A percentile compares a stretch with the other conserved stretches of the same genome.
phyloP scores from a whole-genome alignment of 2,888 invertebrate genomes.

The Dendrolimus houi region DNA sequence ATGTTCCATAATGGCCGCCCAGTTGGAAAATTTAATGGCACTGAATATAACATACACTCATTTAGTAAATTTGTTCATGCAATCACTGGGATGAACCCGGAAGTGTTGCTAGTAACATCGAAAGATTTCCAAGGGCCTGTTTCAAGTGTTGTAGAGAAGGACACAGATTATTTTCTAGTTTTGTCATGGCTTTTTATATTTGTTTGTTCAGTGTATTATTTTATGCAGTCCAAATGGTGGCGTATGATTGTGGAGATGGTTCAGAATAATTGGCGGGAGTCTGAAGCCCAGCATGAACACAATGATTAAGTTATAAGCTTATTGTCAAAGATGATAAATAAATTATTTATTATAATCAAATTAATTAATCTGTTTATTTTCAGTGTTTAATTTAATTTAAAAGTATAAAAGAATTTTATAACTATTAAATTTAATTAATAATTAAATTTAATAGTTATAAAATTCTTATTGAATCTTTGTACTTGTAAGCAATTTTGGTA shows the following conservation, averaged over 20 bases:
- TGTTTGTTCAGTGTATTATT: constrained; percentile 83
- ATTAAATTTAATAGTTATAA: background rate
- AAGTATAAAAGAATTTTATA: too few relatives aligned
- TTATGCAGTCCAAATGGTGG: constrained; percentile 86
- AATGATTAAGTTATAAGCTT: constrained; percentile 66
- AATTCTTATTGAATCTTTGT: too few relatives aligned
- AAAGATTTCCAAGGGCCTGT: constrained; percentile 89
- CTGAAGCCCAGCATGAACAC: constrained; percentile 88
- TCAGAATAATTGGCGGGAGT: constrained; percentile 91
- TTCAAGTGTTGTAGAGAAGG: constrained; percentile 83
- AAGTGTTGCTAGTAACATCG: constrained; percentile 81
- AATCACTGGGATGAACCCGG: constrained; percentile 82
- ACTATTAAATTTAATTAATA: too few relatives aligned
- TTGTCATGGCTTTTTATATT: constrained; percentile 91
- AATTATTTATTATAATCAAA: background rate
- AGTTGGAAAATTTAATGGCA: constrained; percentile 89
- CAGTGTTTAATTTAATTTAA: too few relatives aligned
- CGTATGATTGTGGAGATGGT: constrained; percentile 87
- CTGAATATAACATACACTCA: constrained; percentile 85
- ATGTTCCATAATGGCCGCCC: constrained; percentile 93
- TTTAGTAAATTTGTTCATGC: constrained; percentile 87
- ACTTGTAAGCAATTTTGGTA: too few relatives aligned
- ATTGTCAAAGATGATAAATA: background rate
- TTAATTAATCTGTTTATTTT: too few relatives aligned
- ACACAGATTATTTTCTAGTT: constrained; percentile 87